Conservation (phyloP, 2,113 vertebrate genomes). For the Xiphophorus hellerii region DNA sequence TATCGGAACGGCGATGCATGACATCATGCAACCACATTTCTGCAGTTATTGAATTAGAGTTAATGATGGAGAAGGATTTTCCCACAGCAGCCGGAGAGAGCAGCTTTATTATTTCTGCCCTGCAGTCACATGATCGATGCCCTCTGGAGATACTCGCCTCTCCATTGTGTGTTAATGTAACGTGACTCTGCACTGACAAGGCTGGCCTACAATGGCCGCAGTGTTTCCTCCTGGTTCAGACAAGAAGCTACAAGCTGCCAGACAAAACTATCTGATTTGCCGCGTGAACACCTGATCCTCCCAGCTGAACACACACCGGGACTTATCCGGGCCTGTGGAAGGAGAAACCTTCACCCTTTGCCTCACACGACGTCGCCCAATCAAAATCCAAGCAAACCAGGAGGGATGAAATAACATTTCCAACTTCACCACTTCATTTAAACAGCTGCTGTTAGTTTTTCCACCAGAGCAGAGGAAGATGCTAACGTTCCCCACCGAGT, state of each 20-base stretch:
- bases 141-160: constrained; percentile 35
- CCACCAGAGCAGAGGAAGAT: background rate
- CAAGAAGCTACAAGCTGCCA: constrained; percentile 67
- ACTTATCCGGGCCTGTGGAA: background rate
- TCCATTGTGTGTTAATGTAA: constrained; percentile 39
- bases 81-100: constrained; percentile 44
- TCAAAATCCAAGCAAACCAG: background rate
- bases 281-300: constrained; percentile 59
- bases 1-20: background rate
- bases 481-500: background rate
- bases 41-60: background rate
- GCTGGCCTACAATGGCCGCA: constrained; percentile 37
- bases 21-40: background rate
- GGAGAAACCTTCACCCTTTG: background rate
- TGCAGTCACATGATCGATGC: constrained; percentile 29
- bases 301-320: background rate
- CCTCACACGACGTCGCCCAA: background rate
- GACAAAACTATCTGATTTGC: constrained; percentile 78
- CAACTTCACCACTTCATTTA: background rate
- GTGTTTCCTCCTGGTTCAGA: constrained; percentile 52
- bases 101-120: constrained; percentile 39
- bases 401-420: background rate
- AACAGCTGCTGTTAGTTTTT: background rate
- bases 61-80: constrained; percentile 24
- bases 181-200: constrained; percentile 41